phyloP scores from a whole-genome alignment of 2,888 invertebrate species.

The Drymonia ruficornis region DNA sequence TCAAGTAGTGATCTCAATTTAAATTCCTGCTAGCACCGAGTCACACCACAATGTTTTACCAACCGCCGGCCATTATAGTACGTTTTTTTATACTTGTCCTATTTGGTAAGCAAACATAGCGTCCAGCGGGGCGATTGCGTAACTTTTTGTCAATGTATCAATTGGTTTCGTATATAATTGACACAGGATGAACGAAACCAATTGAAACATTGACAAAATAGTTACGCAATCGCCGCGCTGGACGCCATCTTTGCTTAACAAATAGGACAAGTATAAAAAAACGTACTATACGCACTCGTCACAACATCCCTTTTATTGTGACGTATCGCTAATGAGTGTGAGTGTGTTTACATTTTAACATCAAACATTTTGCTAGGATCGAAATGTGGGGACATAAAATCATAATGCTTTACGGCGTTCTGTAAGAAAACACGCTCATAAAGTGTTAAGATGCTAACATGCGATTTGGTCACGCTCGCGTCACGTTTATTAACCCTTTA shows the following conservation, averaged over 20 bases:
- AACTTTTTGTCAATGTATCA: too few species aligned
- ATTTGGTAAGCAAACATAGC: too few species aligned
- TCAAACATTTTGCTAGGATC: constrained; percentile 37
- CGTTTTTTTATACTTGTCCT: too few species aligned
- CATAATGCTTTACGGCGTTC: constrained; percentile 40
- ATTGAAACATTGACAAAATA: too few species aligned
- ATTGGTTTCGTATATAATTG: too few species aligned
- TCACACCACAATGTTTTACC: constrained; percentile 28
- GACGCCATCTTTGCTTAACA: too few species aligned
- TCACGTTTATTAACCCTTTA: constrained; percentile 42
- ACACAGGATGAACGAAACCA: too few species aligned
- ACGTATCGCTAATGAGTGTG: constrained; percentile 41
- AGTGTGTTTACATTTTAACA: constrained; percentile 38
- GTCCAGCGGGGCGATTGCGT: too few species aligned
- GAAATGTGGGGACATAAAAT: constrained; percentile 39
- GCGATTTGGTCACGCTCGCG: constrained; percentile 41
- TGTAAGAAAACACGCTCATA: constrained; percentile 53
- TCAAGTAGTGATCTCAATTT: constrained; percentile 9
- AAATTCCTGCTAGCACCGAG: constrained; percentile 26
- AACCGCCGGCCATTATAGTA: constrained; percentile 25
- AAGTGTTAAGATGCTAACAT: constrained; percentile 49
- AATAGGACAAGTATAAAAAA: too few species aligned
- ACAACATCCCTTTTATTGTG: constrained; percentile 44
- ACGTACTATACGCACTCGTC: constrained; percentile 37
- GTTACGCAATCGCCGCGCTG: too few species aligned